These are phyloP conservation scores for Cydia strobilella DNA, from an alignment of 1,140 invertebrate species.

Conservation along the genomic window DNA sequence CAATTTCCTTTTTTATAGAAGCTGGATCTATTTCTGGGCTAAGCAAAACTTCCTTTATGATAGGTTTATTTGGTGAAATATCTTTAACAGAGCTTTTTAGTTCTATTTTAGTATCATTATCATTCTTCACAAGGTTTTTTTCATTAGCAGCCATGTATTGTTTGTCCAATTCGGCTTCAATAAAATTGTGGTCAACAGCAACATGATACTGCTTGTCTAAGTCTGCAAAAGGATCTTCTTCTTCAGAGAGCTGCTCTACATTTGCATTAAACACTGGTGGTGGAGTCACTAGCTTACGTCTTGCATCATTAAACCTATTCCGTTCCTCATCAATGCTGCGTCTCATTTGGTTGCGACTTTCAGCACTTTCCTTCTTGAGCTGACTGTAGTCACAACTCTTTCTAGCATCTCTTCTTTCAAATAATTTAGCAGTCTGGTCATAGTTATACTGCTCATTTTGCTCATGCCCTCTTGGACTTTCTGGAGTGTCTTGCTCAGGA, in stretches of 20 bases:
- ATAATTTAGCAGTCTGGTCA: constrained; percentile 33
- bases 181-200: constrained; percentile 70
- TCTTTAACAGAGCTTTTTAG: constrained; percentile 4
- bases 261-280: constrained; percentile 54
- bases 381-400: constrained; percentile 45
- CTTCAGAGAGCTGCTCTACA: constrained; percentile 57
- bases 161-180: constrained; percentile 50
- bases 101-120: background rate
- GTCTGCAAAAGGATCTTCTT: constrained; percentile 73
- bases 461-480: constrained; percentile 2
- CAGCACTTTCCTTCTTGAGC: constrained; percentile 39
- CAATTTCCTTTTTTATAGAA: constrained; percentile 48
- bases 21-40: constrained; percentile 29
- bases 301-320: constrained; percentile 38
- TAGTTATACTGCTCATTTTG: background rate
- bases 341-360: constrained; percentile 38
- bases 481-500: background rate
- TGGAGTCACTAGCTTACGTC: constrained; percentile 38
- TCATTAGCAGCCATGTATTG: constrained; percentile 16
- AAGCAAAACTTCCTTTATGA: constrained; percentile 15
- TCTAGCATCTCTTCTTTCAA: constrained; percentile 51
- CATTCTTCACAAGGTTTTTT: background rate
- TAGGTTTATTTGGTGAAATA: constrained; percentile 37
- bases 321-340: constrained; percentile 42
- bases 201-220: constrained; percentile 75